Base-by-base conservation (phyloP, 2,113 vertebrate species). In the Cnemophilus loriae region DNA sequence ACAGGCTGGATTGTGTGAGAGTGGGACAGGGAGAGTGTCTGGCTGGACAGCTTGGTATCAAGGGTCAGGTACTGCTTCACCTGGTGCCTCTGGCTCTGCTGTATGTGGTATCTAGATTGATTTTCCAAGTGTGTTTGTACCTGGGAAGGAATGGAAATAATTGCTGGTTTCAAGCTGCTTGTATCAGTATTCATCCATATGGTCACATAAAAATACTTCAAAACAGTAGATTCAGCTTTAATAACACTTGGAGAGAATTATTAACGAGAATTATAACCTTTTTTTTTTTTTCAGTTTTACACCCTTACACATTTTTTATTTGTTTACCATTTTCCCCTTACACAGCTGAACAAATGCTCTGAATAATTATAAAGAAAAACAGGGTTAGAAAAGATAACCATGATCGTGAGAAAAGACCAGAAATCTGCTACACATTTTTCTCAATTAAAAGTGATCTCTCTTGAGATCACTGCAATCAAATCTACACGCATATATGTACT, bases 51-150 rank as follows among this genome's bases (percentile, higher is more conserved):
- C 96, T 99, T 99, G 87, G 98, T 98, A 49, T 99, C 99, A 24
- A 99, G 97, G 16, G 98, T 98, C 97, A 99, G 94, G 95, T 99
- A 99, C 95, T 99, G 98, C 95, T 99, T 99, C 93, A 99, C 98
- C 95, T 99, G 99, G 90, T 99, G 98, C 76, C 97, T 98, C 97
- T 99, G 99, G 83, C 96, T 95, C 95, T 99, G 98, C 59, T 99
- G 98, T 65, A 99, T 96, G 60, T 99, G 98, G 90, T 98, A 99
- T 93, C 98, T 99, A 22, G 95, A 88, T 89, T 99, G 98, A 92
- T 98, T 99, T 97, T 99, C 99, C 97, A 99, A 97, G 95, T 99
- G 99, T 71, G 97, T 98, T 97, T 99, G 98, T 83, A 99, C 98
- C 99, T 99, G 89, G 11, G 64, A 89, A 97, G 74, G 57, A 96